phyloP scores from a whole-genome alignment of 1,140 invertebrate species.

The Pachyrhynchus sulphureomaculatus region DNA sequence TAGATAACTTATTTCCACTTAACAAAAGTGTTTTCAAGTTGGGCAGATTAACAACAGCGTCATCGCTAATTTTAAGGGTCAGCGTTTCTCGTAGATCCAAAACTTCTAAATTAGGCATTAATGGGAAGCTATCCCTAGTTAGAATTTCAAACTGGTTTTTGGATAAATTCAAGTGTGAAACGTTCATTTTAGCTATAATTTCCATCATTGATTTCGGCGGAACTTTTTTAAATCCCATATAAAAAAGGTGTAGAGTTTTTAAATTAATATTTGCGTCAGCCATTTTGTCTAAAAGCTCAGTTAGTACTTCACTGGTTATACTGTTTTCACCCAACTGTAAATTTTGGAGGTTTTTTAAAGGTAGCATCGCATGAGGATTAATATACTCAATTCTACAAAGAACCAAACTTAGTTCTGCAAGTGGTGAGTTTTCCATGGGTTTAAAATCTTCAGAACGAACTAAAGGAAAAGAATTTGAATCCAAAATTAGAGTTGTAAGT shows the following conservation, averaged over 20 bases:
- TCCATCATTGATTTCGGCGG: conserved; percentile 52
- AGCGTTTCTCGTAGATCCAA: conserved; percentile 53
- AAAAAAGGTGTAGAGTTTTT: conserved; percentile 53
- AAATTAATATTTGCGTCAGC: conserved; percentile 50
- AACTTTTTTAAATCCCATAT: conserved; percentile 55
- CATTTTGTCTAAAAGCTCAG: conserved; percentile 50
- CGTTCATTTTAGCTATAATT: conserved; percentile 54
- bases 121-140: conserved; percentile 53
- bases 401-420: conserved; percentile 52
- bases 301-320: conserved; percentile 52
- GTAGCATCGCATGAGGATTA: conserved; percentile 53
- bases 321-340: conserved; percentile 54
- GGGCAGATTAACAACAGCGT: conserved; percentile 51
- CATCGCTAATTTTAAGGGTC: conserved; percentile 45
- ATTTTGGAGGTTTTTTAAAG: conserved; percentile 52
- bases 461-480: conserved; percentile 39
- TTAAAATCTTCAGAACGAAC: conserved; percentile 38
- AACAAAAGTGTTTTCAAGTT: conserved; percentile 54
- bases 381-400: conserved; percentile 56
- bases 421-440: conserved; percentile 26
- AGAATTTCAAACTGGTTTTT: conserved; percentile 59
- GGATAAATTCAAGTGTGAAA: conserved; percentile 53
- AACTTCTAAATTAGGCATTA: conserved; percentile 55
- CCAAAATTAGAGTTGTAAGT: conserved; percentile 34
- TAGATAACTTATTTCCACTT: conserved; percentile 54